phyloP scores from a whole-genome alignment of 1,140 invertebrate species.

The Aphis gossypii region DNA sequence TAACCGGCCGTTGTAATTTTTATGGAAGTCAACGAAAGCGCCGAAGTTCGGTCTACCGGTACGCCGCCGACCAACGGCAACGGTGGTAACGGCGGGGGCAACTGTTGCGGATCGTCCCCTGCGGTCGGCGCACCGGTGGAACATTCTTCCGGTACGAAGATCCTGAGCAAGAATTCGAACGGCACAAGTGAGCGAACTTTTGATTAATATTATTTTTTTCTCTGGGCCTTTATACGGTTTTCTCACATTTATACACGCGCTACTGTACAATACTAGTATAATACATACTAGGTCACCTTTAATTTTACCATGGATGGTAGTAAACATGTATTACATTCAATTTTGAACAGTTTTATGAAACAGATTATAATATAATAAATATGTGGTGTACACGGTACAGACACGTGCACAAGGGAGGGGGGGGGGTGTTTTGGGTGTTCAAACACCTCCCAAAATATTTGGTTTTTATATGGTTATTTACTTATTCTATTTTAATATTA shows the following conservation, averaged over 20 bases:
- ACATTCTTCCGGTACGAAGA: conserved; percentile 64
- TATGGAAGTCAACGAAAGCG: conserved; percentile 56
- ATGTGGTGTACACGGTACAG: too few species aligned
- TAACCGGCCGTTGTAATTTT: neutral
- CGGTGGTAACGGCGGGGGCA: conserved; percentile 34
- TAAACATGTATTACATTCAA: neutral
- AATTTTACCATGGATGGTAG: neutral
- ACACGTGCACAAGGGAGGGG: too few species aligned
- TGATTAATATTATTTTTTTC: neutral
- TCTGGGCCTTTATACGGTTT: neutral
- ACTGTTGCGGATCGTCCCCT: conserved; percentile 56
- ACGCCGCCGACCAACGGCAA: conserved; percentile 57
- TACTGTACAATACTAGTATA: neutral
- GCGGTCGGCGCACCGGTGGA: conserved; percentile 60
- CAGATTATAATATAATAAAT: neutral
- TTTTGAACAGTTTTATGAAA: neutral
- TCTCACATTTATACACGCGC: too few species aligned
- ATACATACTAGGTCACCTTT: neutral
- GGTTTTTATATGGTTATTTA: too few species aligned
- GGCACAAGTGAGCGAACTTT: conserved; percentile 65
- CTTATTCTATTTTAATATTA: too few species aligned
- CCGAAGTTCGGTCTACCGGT: conserved; percentile 49
- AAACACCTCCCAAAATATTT: too few species aligned
- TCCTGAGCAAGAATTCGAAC: conserved; percentile 67
- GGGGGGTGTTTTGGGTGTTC: too few species aligned